Conservation (phyloP, 2,113 vertebrate species). For the Spea multiplicata region DNA sequence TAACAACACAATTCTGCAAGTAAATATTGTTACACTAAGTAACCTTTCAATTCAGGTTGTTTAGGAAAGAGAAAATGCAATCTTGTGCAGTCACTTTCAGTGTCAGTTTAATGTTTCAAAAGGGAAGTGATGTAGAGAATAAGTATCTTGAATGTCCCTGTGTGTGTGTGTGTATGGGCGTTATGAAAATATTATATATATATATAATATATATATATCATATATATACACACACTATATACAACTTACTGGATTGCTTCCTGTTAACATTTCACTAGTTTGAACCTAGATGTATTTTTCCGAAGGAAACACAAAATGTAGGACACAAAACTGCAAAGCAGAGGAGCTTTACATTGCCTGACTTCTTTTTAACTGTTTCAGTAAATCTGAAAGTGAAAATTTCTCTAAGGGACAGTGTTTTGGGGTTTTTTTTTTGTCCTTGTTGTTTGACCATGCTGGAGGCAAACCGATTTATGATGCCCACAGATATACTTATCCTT, state of each 20-base stretch:
- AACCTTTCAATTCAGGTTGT: slow-evolving; percentile 86
- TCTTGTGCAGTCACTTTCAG: slow-evolving; percentile 82
- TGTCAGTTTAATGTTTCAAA: slow-evolving; percentile 82
- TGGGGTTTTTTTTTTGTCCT: not conserved
- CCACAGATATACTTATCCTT: not conserved
- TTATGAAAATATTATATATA: slow-evolving; percentile 40
- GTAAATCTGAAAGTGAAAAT: slow-evolving; percentile 1
- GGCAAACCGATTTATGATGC: not conserved
- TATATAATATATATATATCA: too few species aligned
- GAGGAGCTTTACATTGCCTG: not conserved
- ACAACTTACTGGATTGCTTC: slow-evolving; percentile 40
- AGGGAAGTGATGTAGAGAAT: slow-evolving; percentile 82
- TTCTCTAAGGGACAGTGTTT: not conserved
- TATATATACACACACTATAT: too few species aligned
- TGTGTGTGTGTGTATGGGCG: not conserved
- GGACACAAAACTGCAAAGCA: slow-evolving; percentile 18
- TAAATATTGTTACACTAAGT: slow-evolving; percentile 87
- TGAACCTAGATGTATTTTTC: not conserved
- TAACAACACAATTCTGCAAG: slow-evolving; percentile 87
- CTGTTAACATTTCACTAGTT: not conserved
- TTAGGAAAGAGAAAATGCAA: slow-evolving; percentile 84
- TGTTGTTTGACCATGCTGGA: not conserved
- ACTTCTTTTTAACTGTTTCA: not conserved
- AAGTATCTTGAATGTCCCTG: slow-evolving; percentile 72
- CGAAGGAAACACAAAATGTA: not conserved